Percentiles rank a stretch among this genome's conserved stretches.
Evolutionary conservation across 2,113 vertebrate genomes (phyloP).

Genomic region (Nesogale talazaci): DNA sequence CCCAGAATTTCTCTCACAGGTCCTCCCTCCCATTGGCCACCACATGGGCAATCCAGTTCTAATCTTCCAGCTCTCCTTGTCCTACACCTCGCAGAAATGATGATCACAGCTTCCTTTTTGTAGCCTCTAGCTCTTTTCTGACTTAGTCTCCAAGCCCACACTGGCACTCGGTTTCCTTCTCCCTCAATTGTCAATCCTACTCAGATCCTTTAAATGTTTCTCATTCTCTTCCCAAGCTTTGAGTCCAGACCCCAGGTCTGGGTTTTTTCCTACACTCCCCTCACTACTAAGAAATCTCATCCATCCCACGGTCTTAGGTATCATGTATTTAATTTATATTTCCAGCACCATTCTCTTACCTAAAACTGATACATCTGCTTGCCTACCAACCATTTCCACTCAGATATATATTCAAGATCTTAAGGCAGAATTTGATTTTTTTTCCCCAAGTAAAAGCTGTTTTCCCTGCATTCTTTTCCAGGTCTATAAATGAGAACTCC

Average conservation of each 20-base stretch:
- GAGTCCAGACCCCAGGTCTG: neutral
- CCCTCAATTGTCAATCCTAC: neutral
- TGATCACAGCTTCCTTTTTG: neutral
- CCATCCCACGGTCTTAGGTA: neutral
- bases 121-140: neutral
- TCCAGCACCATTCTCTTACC: neutral
- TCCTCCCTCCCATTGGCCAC: fast-evolving
- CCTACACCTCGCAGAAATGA: neutral
- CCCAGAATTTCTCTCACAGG: neutral
- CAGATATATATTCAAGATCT: neutral
- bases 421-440: neutral
- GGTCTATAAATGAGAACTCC: neutral
- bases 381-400: neutral
- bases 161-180: neutral
- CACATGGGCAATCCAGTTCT: fast-evolving
- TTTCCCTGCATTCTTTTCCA: neutral
- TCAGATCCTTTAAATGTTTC: neutral
- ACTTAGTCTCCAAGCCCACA: neutral
- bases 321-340: neutral
- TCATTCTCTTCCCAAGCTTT: neutral
- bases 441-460: neutral
- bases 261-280: neutral
- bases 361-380: neutral
- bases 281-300: neutral
- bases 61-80: neutral